Conservation (phyloP, 1,140 invertebrate genomes). For the Drosophila kepulauana region DNA sequence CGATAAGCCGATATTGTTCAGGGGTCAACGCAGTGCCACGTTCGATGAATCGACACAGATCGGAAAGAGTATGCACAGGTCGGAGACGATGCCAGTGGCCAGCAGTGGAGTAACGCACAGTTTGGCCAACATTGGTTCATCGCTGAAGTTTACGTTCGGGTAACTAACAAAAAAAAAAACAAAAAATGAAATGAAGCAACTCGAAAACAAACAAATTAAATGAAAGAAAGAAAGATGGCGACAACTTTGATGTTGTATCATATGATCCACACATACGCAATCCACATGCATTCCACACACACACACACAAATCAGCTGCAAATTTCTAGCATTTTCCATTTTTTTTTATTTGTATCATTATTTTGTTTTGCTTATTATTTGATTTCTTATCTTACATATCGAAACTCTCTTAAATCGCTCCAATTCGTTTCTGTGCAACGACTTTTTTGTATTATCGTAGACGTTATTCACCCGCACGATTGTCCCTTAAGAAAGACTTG, state of each 20-base stretch:
- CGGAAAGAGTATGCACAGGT: conserved; percentile 88
- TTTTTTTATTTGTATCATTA: conserved; percentile 6
- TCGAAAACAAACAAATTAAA: background rate
- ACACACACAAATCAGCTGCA: conserved; percentile 10
- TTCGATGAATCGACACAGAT: conserved; percentile 87
- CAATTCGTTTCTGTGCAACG: conserved; percentile 64
- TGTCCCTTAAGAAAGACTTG: conserved; percentile 90
- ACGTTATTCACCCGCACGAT: conserved; percentile 91
- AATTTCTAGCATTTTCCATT: conserved; percentile 3
- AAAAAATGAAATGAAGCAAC: background rate
- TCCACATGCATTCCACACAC: conserved; percentile 13
- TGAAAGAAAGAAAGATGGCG: background rate
- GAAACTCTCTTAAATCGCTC: conserved; percentile 52
- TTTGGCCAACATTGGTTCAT: conserved; percentile 91
- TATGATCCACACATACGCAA: conserved; percentile 4
- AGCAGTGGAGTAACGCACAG: conserved; percentile 89
- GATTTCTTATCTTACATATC: conserved; percentile 31
- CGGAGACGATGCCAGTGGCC: conserved; percentile 92
- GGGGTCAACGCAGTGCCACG: conserved; percentile 86
- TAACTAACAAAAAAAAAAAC: conserved; percentile 85
- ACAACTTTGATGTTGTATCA: conserved; percentile 21
- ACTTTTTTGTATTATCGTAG: conserved; percentile 86
- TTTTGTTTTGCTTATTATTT: conserved; percentile 29
- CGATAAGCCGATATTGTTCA: conserved; percentile 87
- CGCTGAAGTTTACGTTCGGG: conserved; percentile 93